A percentile compares a stretch with the other conserved stretches of the same genome.
Evolutionary conservation across 2,888 invertebrate species (phyloP).

Genomic region (Temnothorax rugatulus): DNA sequence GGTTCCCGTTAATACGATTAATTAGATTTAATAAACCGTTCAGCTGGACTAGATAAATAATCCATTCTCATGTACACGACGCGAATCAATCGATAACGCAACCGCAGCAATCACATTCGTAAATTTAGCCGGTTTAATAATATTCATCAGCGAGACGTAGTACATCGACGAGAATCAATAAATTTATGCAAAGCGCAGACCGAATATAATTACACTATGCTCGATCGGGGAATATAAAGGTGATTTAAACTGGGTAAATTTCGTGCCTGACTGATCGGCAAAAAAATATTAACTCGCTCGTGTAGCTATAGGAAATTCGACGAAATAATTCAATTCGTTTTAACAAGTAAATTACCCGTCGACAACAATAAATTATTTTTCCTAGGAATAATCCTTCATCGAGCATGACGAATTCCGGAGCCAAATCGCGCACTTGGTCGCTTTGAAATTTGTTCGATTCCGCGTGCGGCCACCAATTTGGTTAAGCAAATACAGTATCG

Average conservation of each 20-base stretch:
- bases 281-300: constrained; percentile 5
- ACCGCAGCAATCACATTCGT: constrained; percentile 37
- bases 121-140: constrained; percentile 51
- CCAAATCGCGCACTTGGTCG: constrained; percentile 6
- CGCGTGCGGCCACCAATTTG: constrained; percentile 50
- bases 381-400: constrained; percentile 22
- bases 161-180: constrained; percentile 32
- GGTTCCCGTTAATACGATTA: constrained; percentile 24
- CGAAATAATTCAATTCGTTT: not conserved
- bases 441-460: constrained; percentile 52
- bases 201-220: constrained; percentile 48
- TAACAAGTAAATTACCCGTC: constrained; percentile 8
- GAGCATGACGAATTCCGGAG: not conserved
- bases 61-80: constrained; percentile 14
- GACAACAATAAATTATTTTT: constrained; percentile 28
- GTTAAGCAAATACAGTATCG: constrained; percentile 51
- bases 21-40: constrained; percentile 44
- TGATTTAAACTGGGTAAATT: constrained; percentile 27
- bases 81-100: constrained; percentile 40
- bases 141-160: constrained; percentile 25
- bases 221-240: constrained; percentile 37
- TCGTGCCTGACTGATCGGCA: not conserved
- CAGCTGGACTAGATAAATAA: constrained; percentile 36
- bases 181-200: constrained; percentile 42
- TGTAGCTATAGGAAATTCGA: not conserved